Percentiles rank a stretch among this genome's conserved stretches.
These are phyloP conservation scores for Drosophila gunungcola DNA, from an alignment of 1,140 invertebrate genomes.

Conservation along the genomic window DNA sequence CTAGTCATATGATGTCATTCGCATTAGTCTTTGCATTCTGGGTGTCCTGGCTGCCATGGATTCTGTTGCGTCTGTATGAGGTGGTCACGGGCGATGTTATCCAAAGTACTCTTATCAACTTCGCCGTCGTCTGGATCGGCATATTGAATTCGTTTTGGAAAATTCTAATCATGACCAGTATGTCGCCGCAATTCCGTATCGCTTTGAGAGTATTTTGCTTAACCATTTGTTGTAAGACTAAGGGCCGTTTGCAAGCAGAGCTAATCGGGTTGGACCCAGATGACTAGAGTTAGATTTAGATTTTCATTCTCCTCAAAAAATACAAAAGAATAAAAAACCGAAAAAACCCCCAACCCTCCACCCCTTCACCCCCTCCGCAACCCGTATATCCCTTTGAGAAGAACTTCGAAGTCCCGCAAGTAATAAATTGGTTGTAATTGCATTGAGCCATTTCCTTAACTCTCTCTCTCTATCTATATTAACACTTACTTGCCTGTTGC, in stretches of 20 bases:
- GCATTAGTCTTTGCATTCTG: constrained; percentile 95
- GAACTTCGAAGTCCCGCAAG: constrained; percentile 28
- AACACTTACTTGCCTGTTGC: constrained; percentile 40
- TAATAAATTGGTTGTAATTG: constrained; percentile 52
- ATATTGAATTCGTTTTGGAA: constrained; percentile 98
- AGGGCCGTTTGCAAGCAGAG: constrained; percentile 91
- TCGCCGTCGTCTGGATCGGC: constrained; percentile 96
- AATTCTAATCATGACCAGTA: constrained; percentile 93
- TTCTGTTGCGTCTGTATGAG: constrained; percentile 89
- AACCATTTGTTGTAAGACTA: constrained; percentile 94
- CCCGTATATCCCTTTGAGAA: constrained; percentile 15
- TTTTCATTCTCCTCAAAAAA: constrained; percentile 48
- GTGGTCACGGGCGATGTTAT: constrained; percentile 86
- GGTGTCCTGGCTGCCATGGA: constrained; percentile 96
- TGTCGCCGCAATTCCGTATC: constrained; percentile 96
- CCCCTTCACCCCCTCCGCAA: neutral
- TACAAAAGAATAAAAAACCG: neutral
- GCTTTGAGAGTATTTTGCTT: constrained; percentile 94
- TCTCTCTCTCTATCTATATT: constrained; percentile 18
- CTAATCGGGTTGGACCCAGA: constrained; percentile 93
- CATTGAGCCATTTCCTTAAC: constrained; percentile 37
- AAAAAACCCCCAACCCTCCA: neutral
- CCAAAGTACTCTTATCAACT: constrained; percentile 94
- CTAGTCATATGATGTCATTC: constrained; percentile 97
- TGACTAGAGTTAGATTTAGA: constrained; percentile 87